phyloP scores from a whole-genome alignment of 2,113 vertebrate genomes.

The Emydura subglobosa region DNA sequence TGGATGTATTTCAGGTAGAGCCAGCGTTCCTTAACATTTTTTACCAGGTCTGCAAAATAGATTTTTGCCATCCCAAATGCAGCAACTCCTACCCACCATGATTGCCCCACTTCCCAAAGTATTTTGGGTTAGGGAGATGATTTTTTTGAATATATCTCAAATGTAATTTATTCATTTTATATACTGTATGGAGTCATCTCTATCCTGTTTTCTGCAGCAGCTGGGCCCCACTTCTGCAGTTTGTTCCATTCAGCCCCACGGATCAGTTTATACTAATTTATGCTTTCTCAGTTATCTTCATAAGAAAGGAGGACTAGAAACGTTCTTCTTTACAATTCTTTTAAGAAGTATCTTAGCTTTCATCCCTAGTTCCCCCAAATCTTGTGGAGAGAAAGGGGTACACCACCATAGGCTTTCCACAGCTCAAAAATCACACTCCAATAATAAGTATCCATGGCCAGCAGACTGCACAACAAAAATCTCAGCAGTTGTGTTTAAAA shows the following conservation, averaged over 20 bases:
- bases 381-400: constrained; percentile 56
- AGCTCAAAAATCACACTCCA: constrained; percentile 62
- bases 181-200: background rate
- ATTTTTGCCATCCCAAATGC: background rate
- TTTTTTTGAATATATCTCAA: background rate
- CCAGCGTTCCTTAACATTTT: background rate
- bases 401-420: constrained; percentile 60
- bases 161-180: background rate
- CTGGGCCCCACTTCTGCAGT: background rate
- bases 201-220: background rate
- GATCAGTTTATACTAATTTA: constrained; percentile 40
- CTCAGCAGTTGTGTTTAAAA: constrained; percentile 66
- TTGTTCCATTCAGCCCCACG: constrained; percentile 33
- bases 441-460: constrained; percentile 67
- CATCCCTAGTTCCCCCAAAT: constrained; percentile 54
- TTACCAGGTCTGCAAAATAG: background rate
- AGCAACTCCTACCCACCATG: background rate
- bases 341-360: background rate
- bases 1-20: constrained; percentile 13
- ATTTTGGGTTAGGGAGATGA: background rate
- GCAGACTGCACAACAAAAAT: constrained; percentile 58
- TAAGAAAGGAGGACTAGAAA: constrained; percentile 46
- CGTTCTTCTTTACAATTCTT: constrained; percentile 10
- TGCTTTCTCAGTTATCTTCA: background rate
- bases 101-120: background rate